Evolutionary conservation across 1,140 invertebrate species (phyloP), one percentile per base, ranked within the genome.

Genomic region (Drosophila equinoxialis): DNA sequence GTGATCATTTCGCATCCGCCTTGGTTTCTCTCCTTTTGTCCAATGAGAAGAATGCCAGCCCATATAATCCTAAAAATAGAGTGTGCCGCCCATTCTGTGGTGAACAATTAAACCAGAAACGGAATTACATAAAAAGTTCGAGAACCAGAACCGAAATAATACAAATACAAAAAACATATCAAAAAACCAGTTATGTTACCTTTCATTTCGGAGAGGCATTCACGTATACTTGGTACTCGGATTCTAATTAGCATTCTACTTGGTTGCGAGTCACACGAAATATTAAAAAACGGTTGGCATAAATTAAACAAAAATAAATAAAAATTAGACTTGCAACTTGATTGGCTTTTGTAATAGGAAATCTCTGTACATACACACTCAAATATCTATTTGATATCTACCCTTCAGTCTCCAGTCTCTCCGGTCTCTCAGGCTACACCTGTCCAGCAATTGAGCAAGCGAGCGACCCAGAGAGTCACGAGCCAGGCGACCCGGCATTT

Each of bases 171-270:
- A 45, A 48, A 39, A 3, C 37, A 11, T 11, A 11, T 11, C 8
- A 39, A 17, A 14, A 48, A 58, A 59, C 57, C 57, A 37, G 57
- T 59, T 59, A 37, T 37, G 57, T 59, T 59, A 37, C 57, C 57
- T 59, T 59, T 59, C 57, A 37, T 59, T 59, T 59, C 57, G 57
- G 57, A n/a, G 37, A 59, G 57, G 57, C 57, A 59, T 51, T 51
- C 45, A 51, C 45, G 45, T 51, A 59, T 8, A 33, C 20, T 33
- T 2, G 33, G 57, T 59, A 59, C 57, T 59, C 26, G 30, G 30
- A 33, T 33, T 37, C 35, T 37, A 59, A 59, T 59, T 59, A 59
- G 57, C 57, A 59, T 59, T 59, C 20, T 51, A 51, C 45, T 51
- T 51, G 45, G 17, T 51, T 51, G 45, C 57, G 33, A 59, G 57